Conservation (phyloP, 2,888 invertebrate species). For the Pseudococcus viburni region DNA sequence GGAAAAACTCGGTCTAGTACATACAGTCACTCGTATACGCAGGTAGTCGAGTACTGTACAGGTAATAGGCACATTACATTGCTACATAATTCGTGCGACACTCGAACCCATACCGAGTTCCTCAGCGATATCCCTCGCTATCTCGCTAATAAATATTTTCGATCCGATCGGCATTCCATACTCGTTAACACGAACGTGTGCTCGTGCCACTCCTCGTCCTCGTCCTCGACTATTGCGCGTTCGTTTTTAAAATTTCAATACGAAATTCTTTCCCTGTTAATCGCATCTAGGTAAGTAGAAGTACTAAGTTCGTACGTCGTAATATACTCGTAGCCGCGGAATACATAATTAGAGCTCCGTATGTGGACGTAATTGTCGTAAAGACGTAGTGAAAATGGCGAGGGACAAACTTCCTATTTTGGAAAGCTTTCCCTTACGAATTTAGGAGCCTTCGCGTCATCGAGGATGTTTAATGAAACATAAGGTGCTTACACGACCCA, state of each 20-base stretch:
- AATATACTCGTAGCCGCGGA: background rate
- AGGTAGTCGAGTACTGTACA: background rate
- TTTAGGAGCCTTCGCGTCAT: too few species aligned
- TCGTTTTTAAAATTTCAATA: slow-evolving; percentile 5
- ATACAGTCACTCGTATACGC: background rate
- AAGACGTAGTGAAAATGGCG: too few species aligned
- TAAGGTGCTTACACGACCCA: too few species aligned
- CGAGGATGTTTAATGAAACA: too few species aligned
- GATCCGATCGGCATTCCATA: slow-evolving; percentile 3
- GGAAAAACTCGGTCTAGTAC: background rate
- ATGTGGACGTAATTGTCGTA: too few species aligned
- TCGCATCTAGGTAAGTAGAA: background rate
- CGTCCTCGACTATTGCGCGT: slow-evolving; percentile 10
- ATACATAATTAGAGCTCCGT: too few species aligned
- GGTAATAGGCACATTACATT: background rate
- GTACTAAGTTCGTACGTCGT: background rate
- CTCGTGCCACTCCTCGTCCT: slow-evolving; percentile 24
- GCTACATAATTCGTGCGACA: too few species aligned
- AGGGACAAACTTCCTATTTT: too few species aligned
- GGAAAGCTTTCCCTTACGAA: too few species aligned
- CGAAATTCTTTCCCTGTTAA: slow-evolving; percentile 17
- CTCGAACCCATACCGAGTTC: background rate
- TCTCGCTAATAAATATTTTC: slow-evolving; percentile 17
- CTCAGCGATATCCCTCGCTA: background rate
- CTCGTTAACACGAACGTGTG: background rate